These are phyloP conservation scores for Drosophila azteca DNA, from an alignment of 1,140 invertebrate genomes.

Conservation along the genomic window DNA sequence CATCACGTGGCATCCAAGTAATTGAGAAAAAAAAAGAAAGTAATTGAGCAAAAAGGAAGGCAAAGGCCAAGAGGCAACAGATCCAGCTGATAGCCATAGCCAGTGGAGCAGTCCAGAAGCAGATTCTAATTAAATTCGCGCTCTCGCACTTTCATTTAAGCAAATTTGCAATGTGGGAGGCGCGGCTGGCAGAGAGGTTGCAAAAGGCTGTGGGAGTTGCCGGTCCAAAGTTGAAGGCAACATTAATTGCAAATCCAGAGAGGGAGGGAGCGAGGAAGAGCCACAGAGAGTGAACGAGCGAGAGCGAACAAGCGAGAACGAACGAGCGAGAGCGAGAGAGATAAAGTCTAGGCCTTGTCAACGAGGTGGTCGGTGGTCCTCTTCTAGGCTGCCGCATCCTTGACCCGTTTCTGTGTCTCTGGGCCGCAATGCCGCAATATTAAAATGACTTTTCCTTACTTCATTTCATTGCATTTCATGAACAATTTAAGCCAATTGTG, in stretches of 20 bases:
- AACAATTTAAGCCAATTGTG: slow-evolving; percentile 82
- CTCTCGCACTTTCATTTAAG: slow-evolving; percentile 80
- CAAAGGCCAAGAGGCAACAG: slow-evolving; percentile 34
- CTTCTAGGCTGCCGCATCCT: slow-evolving; percentile 55
- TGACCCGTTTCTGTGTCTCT: slow-evolving; percentile 61
- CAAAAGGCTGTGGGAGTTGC: slow-evolving; percentile 28
- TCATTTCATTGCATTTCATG: slow-evolving; percentile 81
- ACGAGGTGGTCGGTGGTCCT: slow-evolving; percentile 40
- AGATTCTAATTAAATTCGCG: slow-evolving; percentile 79
- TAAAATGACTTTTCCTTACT: slow-evolving; percentile 80
- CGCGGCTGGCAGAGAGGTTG: not conserved
- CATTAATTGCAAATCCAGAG: slow-evolving; percentile 81
- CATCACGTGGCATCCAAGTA: slow-evolving; percentile 55
- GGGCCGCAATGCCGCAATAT: slow-evolving; percentile 71
- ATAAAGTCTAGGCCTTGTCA: slow-evolving; percentile 51
- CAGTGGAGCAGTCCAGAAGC: slow-evolving; percentile 32
- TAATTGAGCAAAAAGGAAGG: not conserved
- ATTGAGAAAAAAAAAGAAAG: slow-evolving; percentile 40
- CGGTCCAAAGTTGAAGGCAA: slow-evolving; percentile 76
- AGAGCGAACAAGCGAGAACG: too few relatives aligned
- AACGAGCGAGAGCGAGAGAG: slow-evolving; percentile 27
- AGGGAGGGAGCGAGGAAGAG: not conserved
- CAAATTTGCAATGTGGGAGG: slow-evolving; percentile 65
- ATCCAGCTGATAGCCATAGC: slow-evolving; percentile 51
- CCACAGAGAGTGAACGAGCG: not conserved